Percentiles rank a stretch among this genome's conserved stretches.
These are phyloP conservation scores for Reticulitermes lucifugus DNA, from an alignment of 2,888 invertebrate species.

Conservation along the genomic window DNA sequence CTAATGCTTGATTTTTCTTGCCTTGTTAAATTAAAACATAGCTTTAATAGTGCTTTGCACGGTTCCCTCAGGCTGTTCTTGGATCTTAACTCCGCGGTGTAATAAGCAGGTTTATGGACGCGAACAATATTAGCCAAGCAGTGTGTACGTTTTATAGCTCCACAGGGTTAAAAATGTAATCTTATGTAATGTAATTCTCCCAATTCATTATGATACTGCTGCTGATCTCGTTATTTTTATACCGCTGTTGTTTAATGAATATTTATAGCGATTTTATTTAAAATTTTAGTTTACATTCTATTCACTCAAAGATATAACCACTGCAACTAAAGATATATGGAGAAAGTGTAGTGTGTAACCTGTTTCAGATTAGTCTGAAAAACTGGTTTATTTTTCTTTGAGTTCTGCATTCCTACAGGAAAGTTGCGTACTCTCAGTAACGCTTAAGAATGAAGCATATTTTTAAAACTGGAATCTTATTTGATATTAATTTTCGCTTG, in stretches of 20 bases:
- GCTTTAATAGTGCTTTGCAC: background rate
- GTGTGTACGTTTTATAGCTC: slow-evolving; percentile 13
- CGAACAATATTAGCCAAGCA: background rate
- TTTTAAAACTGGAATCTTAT: too few relatives aligned
- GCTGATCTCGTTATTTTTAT: background rate
- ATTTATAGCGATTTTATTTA: background rate
- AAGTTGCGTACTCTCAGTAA: too few relatives aligned
- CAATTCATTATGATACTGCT: slow-evolving; percentile 13
- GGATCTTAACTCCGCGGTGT: background rate
- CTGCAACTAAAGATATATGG: background rate
- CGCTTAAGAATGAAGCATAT: too few relatives aligned
- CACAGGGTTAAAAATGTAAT: slow-evolving; percentile 14
- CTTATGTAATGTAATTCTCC: slow-evolving; percentile 2
- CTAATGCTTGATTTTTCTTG: background rate
- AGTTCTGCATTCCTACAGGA: too few relatives aligned
- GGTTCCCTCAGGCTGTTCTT: background rate
- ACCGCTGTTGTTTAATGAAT: background rate
- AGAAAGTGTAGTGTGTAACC: background rate
- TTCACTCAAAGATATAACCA: background rate
- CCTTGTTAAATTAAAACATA: slow-evolving; percentile 20
- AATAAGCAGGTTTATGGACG: background rate
- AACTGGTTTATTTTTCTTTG: background rate
- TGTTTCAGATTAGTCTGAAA: background rate
- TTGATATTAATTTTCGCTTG: too few relatives aligned
- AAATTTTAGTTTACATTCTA: background rate